Percentiles rank a stretch among this genome's conserved stretches.
These are phyloP conservation scores for Daubentonia madagascariensis DNA, from an alignment of 2,113 vertebrate genomes.

Conservation along the genomic window DNA sequence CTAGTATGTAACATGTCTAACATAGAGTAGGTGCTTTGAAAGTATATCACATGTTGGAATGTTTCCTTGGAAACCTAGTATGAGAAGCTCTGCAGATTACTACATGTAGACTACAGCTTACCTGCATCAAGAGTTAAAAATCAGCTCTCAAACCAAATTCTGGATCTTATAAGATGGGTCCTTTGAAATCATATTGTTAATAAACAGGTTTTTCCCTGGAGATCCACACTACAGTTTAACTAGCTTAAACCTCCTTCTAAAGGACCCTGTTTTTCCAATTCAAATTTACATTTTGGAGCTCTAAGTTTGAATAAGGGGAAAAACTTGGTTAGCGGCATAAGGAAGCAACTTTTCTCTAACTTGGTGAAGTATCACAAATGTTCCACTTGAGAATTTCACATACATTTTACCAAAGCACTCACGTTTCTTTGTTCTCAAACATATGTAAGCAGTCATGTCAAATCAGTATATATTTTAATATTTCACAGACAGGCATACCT, in stretches of 20 bases:
- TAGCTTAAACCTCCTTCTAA: background rate
- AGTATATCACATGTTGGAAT: background rate
- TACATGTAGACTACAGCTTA: background rate
- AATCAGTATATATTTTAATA: background rate
- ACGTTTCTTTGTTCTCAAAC: background rate
- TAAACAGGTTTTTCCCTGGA: background rate
- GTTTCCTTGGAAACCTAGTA: background rate
- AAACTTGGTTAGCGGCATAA: background rate
- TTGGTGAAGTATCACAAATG: background rate
- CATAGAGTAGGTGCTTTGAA: background rate
- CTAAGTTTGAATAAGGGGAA: background rate
- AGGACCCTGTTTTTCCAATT: background rate
- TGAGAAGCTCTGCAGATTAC: background rate
- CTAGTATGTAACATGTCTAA: background rate
- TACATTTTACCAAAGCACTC: background rate
- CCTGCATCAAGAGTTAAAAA: background rate
- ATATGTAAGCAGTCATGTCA: background rate
- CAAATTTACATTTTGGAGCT: background rate
- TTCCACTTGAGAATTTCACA: background rate
- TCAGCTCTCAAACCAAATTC: slow-evolving; percentile 5
- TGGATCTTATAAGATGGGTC: background rate
- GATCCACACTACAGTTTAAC: background rate
- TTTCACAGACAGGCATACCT: background rate
- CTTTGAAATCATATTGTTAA: background rate
- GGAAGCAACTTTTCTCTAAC: background rate